Conservation (phyloP, 2,888 invertebrate species). For the Nebria salina region DNA sequence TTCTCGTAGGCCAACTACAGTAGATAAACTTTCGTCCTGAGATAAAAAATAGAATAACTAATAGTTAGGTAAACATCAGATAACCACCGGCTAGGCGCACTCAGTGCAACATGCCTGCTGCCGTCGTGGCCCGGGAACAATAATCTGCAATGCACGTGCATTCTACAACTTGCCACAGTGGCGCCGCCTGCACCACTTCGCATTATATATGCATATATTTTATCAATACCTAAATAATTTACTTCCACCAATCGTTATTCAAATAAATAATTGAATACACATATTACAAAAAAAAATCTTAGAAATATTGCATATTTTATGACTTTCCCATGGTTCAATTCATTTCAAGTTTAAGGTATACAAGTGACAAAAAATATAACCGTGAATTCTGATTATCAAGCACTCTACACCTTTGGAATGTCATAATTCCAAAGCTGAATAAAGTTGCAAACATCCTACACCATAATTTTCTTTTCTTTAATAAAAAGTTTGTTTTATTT, state of each 20-base stretch:
- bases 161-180: conserved; percentile 3
- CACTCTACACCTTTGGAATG: too few relatives aligned
- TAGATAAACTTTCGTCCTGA: conserved; percentile 9
- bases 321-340: background rate
- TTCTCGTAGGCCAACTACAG: conserved; percentile 12
- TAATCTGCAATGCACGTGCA: conserved; percentile 19
- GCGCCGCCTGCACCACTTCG: background rate
- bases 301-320: background rate
- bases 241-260: background rate
- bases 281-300: background rate
- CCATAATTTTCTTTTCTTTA: too few relatives aligned
- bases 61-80: conserved; percentile 27
- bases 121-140: conserved; percentile 13
- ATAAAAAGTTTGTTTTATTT: background rate
- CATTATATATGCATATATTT: background rate
- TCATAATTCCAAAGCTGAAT: too few relatives aligned
- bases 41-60: conserved; percentile 24
- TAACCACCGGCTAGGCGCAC: conserved; percentile 16
- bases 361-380: too few relatives aligned
- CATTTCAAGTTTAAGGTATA: too few relatives aligned
- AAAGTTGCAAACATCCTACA: too few relatives aligned
- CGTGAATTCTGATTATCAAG: too few relatives aligned
- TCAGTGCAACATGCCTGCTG: conserved; percentile 8
- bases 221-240: background rate
- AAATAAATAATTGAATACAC: background rate